Evolutionary conservation across 2,113 vertebrate species (phyloP).

Genomic region (Pluvialis apricaria): DNA sequence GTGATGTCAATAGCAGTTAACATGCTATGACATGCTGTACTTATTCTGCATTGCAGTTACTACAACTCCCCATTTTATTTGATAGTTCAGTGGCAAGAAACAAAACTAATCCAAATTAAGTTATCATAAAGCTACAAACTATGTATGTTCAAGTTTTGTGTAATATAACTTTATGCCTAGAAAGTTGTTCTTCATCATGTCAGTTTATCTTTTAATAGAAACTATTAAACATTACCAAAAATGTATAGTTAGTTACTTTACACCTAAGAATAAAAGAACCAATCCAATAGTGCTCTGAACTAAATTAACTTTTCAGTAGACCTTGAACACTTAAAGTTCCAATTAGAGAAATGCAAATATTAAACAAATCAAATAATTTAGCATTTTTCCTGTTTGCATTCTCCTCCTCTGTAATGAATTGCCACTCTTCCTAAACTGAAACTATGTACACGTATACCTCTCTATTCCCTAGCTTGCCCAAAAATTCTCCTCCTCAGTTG

Average conservation of each 20-base stretch:
- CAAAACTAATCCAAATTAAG: not conserved
- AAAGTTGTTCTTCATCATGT: not conserved
- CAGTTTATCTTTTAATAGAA: not conserved
- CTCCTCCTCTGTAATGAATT: not conserved
- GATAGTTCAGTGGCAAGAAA: not conserved
- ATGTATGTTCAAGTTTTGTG: not conserved
- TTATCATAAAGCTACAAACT: not conserved
- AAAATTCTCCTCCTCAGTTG: not conserved
- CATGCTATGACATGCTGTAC: not conserved
- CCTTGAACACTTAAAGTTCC: not conserved
- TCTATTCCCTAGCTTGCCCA: not conserved
- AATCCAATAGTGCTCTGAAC: not conserved
- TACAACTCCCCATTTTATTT: not conserved
- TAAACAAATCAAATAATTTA: not conserved
- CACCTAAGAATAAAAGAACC: not conserved
- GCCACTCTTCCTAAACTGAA: not conserved
- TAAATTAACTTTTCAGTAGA: not conserved
- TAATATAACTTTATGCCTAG: not conserved
- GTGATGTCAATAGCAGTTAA: not conserved
- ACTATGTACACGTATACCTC: not conserved
- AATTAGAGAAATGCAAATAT: not conserved
- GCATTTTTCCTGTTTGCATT: not conserved
- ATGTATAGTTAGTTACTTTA: not conserved
- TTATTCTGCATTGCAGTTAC: not conserved
- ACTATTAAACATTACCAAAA: not conserved